These are phyloP conservation scores for Semicossyphus pulcher DNA, from an alignment of 2,113 vertebrate species.

Conservation along the genomic window DNA sequence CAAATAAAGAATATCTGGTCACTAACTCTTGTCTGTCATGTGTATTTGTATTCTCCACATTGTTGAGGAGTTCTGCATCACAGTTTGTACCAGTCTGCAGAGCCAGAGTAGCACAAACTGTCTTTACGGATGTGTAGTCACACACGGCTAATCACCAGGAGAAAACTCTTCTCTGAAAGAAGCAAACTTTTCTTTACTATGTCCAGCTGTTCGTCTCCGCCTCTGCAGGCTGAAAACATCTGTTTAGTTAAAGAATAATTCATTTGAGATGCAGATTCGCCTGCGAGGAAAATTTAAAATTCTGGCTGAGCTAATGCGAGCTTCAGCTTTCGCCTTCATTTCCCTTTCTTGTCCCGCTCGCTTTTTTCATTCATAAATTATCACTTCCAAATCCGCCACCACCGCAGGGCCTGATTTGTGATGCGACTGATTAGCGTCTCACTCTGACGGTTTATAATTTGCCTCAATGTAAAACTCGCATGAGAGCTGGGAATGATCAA, in stretches of 20 bases:
- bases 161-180: not conserved
- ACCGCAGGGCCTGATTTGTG: slow-evolving; percentile 20
- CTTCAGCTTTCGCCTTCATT: slow-evolving; percentile 23
- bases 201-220: slow-evolving; percentile 31
- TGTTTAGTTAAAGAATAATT: slow-evolving; percentile 37
- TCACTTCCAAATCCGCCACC: slow-evolving; percentile 43
- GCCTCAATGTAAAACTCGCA: not conserved
- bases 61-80: not conserved
- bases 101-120: not conserved
- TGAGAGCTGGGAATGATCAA: not conserved
- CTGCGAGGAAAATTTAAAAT: slow-evolving; percentile 15
- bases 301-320: slow-evolving; percentile 4
- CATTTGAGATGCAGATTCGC: slow-evolving; percentile 6
- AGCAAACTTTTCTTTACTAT: not conserved
- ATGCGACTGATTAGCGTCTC: slow-evolving; percentile 22
- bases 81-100: not conserved
- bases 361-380: slow-evolving; percentile 43
- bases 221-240: slow-evolving; percentile 38
- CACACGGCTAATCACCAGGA: not conserved
- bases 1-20: not conserved
- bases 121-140: not conserved
- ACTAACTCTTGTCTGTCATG: not conserved
- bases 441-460: not conserved
- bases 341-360: slow-evolving; percentile 2
- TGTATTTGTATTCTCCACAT: not conserved